Evolutionary conservation across 2,888 invertebrate genomes (phyloP).

Genomic region (Tanypteryx hageni): DNA sequence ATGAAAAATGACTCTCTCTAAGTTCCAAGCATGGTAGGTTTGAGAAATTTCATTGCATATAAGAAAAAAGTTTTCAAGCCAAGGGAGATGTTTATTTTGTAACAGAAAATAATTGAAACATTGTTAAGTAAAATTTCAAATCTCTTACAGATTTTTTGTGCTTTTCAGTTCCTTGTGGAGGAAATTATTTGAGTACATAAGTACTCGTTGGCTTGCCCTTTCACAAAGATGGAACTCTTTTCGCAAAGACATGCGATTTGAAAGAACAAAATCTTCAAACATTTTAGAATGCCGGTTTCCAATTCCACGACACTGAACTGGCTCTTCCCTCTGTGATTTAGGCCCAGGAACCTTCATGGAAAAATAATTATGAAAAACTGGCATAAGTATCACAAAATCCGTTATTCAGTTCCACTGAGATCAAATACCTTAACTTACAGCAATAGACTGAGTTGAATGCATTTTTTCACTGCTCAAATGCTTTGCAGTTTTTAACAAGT

Average conservation of each 20-base stretch:
- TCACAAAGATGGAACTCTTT: constrained; percentile 68
- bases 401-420: not conserved
- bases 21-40: no score
- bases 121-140: not conserved
- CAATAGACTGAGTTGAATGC: not conserved
- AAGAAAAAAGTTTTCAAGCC: no score
- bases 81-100: not conserved
- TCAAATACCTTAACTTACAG: not conserved
- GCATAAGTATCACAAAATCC: not conserved
- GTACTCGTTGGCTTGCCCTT: constrained; percentile 67
- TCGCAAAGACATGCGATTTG: constrained; percentile 66
- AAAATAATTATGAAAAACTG: not conserved
- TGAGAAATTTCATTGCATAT: no score
- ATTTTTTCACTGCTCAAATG: constrained; percentile 19
- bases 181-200: constrained; percentile 68
- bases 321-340: constrained; percentile 18
- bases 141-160: constrained; percentile 67
- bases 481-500: not conserved
- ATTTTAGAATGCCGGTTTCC: constrained; percentile 55
- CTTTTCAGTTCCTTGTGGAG: constrained; percentile 68
- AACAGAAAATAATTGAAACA: not conserved
- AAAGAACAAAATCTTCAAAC: constrained; percentile 68
- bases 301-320: constrained; percentile 9
- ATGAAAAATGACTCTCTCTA: no score
- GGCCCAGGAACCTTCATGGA: not conserved